phyloP scores from a whole-genome alignment of 1,140 invertebrate species.

The Euglossa dilemma region DNA sequence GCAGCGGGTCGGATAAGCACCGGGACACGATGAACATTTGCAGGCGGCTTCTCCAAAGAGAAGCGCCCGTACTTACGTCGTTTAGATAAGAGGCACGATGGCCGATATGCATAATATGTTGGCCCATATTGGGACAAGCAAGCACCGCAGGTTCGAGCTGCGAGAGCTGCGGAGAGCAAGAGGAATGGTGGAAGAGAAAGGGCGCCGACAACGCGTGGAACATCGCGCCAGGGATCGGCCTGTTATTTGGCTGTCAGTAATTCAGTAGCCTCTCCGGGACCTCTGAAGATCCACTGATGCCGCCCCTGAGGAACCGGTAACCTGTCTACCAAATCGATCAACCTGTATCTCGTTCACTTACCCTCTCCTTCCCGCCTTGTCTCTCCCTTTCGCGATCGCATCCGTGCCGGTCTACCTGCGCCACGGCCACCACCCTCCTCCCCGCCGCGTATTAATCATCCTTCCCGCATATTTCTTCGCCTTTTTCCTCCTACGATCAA shows the following conservation, averaged over 20 bases:
- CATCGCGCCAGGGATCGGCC: conserved; percentile 66
- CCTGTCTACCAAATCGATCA: conserved; percentile 70
- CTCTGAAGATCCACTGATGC: conserved; percentile 67
- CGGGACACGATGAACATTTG: conserved; percentile 67
- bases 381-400: conserved; percentile 28
- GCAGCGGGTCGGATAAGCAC: conserved; percentile 46
- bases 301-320: conserved; percentile 69
- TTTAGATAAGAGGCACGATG: conserved; percentile 76
- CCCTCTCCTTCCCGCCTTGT: conserved; percentile 26
- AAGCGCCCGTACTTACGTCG: conserved; percentile 69
- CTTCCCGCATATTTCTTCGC: not conserved
- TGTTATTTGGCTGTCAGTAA: conserved; percentile 79
- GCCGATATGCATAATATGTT: conserved; percentile 75
- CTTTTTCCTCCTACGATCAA: not conserved
- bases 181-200: conserved; percentile 61
- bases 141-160: conserved; percentile 33
- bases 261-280: conserved; percentile 73
- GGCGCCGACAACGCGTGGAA: conserved; percentile 68
- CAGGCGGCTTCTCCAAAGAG: conserved; percentile 74
- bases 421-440: not conserved
- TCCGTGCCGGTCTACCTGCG: conserved; percentile 7
- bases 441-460: conserved; percentile 6
- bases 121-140: conserved; percentile 75
- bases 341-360: conserved; percentile 60
- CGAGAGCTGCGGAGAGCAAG: conserved; percentile 36